These are phyloP conservation scores for Octopus bimaculoides DNA, from an alignment of 1,140 invertebrate species.

Conservation along the genomic window DNA sequence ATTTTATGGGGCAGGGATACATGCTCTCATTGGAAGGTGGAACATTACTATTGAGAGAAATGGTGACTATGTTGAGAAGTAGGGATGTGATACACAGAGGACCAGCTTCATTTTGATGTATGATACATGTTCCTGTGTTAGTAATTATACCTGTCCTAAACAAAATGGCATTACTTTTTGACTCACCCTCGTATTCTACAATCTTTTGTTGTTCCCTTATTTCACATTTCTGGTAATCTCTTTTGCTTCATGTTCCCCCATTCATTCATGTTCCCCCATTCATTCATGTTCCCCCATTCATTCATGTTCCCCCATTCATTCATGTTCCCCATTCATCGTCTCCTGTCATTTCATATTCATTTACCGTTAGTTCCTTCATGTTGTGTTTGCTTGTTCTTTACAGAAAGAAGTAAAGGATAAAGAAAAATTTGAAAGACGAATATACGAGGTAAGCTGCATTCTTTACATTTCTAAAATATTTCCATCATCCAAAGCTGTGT, in stretches of 20 bases:
- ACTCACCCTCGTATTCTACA: too few species aligned
- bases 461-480: too few species aligned
- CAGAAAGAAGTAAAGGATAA: constrained; percentile 54
- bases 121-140: too few species aligned
- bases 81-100: too few species aligned
- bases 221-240: neutral
- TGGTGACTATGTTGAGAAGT: too few species aligned
- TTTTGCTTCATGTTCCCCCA: neutral
- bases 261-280: neutral
- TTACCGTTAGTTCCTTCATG: neutral
- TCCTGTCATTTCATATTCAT: neutral
- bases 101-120: too few species aligned
- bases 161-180: too few species aligned
- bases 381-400: constrained; percentile 27
- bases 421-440: constrained; percentile 58
- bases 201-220: neutral
- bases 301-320: neutral
- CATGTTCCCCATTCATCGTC: neutral
- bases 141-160: too few species aligned
- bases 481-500: too few species aligned
- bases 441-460: constrained; percentile 52
- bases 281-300: neutral
- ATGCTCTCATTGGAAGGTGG: too few species aligned
- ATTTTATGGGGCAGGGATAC: too few species aligned
- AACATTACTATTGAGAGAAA: too few species aligned